Conservation (phyloP, 1,140 invertebrate species). For the Leptonema lineaticorne region DNA sequence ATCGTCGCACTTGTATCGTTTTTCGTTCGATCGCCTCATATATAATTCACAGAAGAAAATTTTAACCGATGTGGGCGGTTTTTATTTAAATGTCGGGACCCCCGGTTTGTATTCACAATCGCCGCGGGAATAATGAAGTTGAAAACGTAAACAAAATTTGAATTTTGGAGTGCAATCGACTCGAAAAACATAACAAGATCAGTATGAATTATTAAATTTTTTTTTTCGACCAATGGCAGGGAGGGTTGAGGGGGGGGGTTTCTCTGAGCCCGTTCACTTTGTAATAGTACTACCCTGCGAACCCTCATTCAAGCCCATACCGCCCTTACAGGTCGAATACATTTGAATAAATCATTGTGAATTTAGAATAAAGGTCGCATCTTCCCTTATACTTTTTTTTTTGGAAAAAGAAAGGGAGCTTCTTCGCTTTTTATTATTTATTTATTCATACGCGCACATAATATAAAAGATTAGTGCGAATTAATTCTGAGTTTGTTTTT, state of each 20-base stretch:
- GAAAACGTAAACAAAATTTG: conserved; percentile 24
- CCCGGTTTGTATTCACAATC: conserved; percentile 16
- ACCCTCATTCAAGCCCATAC: not conserved
- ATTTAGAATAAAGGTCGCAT: conserved; percentile 10
- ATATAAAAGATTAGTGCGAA: too few species aligned
- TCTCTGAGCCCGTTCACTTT: not conserved
- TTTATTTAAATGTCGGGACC: conserved; percentile 16
- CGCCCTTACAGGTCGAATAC: not conserved
- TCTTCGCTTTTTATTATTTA: too few species aligned
- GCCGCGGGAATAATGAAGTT: conserved; percentile 23
- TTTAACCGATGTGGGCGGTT: not conserved
- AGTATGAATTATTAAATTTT: conserved; percentile 20
- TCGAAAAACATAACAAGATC: conserved; percentile 22
- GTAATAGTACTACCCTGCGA: not conserved
- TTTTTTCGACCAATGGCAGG: not conserved
- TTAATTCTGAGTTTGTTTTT: too few species aligned
- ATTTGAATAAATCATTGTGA: conserved; percentile 15
- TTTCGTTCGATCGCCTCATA: too few species aligned
- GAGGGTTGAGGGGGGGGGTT: too few species aligned
- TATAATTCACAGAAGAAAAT: too few species aligned
- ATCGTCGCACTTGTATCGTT: too few species aligned
- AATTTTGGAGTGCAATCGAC: conserved; percentile 22
- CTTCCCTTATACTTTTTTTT: too few species aligned
- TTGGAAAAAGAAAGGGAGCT: too few species aligned
- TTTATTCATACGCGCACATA: too few species aligned